Base-by-base conservation (phyloP, 2,797 vertebrate genomes). In the Basileuterus tristriatus region DNA sequence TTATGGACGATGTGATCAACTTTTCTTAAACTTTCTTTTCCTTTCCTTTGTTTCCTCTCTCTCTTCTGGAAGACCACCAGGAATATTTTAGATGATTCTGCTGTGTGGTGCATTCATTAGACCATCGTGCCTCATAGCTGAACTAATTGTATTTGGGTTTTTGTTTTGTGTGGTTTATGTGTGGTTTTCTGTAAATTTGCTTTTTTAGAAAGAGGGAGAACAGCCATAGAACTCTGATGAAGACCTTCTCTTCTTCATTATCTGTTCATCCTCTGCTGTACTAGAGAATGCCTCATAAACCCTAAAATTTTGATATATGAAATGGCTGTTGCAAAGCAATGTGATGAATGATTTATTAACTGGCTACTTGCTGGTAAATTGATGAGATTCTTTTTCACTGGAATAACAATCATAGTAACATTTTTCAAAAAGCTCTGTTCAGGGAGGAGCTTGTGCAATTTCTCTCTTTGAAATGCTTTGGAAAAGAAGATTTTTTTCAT, bases 221-320 rank as follows among this genome's bases (percentile, higher is more conserved):
- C 5, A 49, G 27, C 27, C 0, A 0, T 21, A 64, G 37, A 58
- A 52, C 6, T 69, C 9, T 1, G 4, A n/a, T 30, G 34, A 67
- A 64, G 24, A 56, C 17, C 8, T 44, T 43, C 1, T 50, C 82
- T n/a, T 58, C 30, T 72, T 68, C 19, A 34, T 14, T 50, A 21
- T 65, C 39, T 43, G 1, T 17, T 37, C 7, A 30, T 63, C 36
- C 3, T 63, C 4, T 8, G 3, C 11, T 65, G 8, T 49, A 17
- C 8, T 74, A 29, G 15, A 8, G 19, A 41, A 87, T 80, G 22
- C 41, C 19, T 92, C 27, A 20, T 56, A 70, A 77, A 80, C 8
- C 30, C 16, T 69, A 65, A 65, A 34, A 59, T 41, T 71, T 23
- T 77, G 56, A 30, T 53, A 6, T 6, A 29, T 67, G 8, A 74